Evolutionary conservation across 2,113 vertebrate genomes (phyloP), one percentile per base, ranked within the genome.

Genomic region (Leptobrachium leishanense): DNA sequence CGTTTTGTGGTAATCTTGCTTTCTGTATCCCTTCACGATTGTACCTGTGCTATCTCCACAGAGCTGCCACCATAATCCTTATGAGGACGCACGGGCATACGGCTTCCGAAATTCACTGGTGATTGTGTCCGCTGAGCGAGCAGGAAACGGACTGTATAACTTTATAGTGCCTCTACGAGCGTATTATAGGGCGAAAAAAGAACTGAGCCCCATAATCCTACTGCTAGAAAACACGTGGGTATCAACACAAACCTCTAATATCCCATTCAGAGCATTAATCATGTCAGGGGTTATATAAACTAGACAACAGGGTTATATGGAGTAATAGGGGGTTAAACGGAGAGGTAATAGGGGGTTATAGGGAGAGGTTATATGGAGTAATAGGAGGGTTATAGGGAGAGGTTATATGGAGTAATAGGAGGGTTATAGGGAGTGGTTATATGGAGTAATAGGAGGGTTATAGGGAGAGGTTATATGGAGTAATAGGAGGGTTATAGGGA

Each of bases 111-210:
- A 93, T 88, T 92, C 94, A 83, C 75, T 93, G 82, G 93, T 95
- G 81, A 94, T 95, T 40, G 93, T 95, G 70, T 95, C 94, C 0
- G 94, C 93, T 0, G 93, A 95, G 87, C 89, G 89, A 0, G 93
- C 94, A 0, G 92, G 93, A 8, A 94, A 95, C 0, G 93, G 94
- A n/a, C 88, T 95, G 13, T 95, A 95, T 87, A 95, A 95, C 87
- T 95, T 95, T 86, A 92, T 95, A 2, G 93, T 92, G 20, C 93
- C 94, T 10, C 90, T 95, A 5, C 83, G 94, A 67, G 92, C 94
- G 0, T 94, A 95, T 81, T 95, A 94, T 85, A 81, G 94, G 82
- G 92, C 93, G 50, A 87, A 90, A 69, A 93, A 92, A 84, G 94
- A 95, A 86, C 92, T 95, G 31, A 95, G 91, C 84, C 94, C 94